A percentile compares a stretch with the other conserved stretches of the same genome.
Conservation (phyloP, 2,888 invertebrate species). For the Erebia aethiops region DNA sequence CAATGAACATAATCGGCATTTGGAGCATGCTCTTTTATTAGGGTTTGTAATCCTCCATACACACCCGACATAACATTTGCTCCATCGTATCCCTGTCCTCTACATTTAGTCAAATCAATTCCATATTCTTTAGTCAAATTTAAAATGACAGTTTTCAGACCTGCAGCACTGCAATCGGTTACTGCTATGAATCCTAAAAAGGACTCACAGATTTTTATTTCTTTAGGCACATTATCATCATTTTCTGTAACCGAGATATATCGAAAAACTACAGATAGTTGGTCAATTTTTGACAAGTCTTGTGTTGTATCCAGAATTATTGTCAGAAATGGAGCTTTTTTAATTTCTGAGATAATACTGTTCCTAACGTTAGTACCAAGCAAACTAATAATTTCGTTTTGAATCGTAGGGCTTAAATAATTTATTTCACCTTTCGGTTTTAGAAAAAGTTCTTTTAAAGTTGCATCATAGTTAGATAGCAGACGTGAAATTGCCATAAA, state of each 20-base stretch:
- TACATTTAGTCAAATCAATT: conserved; percentile 45
- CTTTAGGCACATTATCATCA: conserved; percentile 43
- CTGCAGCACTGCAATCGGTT: conserved; percentile 38
- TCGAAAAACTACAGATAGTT: conserved; percentile 44
- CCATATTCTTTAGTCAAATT: conserved; percentile 42
- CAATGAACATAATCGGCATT: conserved; percentile 42
- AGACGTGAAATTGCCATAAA: conserved; percentile 16
- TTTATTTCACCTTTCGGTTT: conserved; percentile 1
- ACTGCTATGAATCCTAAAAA: conserved; percentile 41
- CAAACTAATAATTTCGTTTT: conserved; percentile 37
- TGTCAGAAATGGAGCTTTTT: conserved; percentile 41
- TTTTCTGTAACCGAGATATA: conserved; percentile 43
- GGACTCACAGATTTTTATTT: conserved; percentile 42
- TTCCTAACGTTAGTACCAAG: conserved; percentile 33
- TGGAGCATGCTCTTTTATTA: conserved; percentile 43
- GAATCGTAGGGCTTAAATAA: conserved; percentile 32
- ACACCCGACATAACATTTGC: conserved; percentile 43
- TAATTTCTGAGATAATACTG: conserved; percentile 40
- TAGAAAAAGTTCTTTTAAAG: conserved; percentile 36
- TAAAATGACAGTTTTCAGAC: conserved; percentile 39
- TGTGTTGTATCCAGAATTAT: conserved; percentile 41
- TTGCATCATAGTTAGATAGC: conserved; percentile 25
- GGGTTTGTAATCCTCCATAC: conserved; percentile 43
- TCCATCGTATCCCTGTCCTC: conserved; percentile 44
- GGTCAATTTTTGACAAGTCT: conserved; percentile 42